Evolutionary conservation across 2,113 vertebrate species (phyloP), one percentile per base, ranked within the genome.

Genomic region (Agapornis roseicollis): DNA sequence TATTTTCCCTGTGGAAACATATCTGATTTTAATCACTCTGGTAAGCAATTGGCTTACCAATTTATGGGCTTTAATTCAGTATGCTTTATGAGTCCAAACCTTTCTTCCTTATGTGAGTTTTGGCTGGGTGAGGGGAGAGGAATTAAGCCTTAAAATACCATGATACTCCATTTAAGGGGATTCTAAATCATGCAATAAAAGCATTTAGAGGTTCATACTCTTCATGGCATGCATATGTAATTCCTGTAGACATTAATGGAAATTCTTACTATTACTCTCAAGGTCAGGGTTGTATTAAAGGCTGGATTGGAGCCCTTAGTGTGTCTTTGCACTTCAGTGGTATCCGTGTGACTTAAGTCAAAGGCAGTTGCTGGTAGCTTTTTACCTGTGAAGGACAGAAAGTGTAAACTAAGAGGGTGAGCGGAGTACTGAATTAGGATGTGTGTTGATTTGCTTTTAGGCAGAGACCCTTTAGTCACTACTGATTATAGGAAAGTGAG

Each of bases 161-260:
- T 49, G 76, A 49, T 92, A 37, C 56, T 50, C 19, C 7, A 7
- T 84, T 93, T 89, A 93, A 95, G 41, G 44, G 20, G 13, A 35
- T 81, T 79, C 69, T 96, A 93, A 96, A 94, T 96, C 90, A 88
- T 76, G 61, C 9, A 64, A 25, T 93, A 88, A 94, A 93, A 84
- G 69, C 82, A 86, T 83, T 93, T 94, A 92, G 56, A 91, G 47
- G 50, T 82, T 90, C 52, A 20, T 31, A 60, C 64, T 90, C 71
- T 93, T 88, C 76, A 60, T 78, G 39, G 29, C 47, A 76, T 56
- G 69, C 82, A 84, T 92, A 71, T 81, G 24, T 84, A 93, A 94
- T 71, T 96, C 76, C 61, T 85, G 68, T 8, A 95, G 88, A 89
- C 69, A 37, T 83, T 95, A 93, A 94, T 53, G 61, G 69, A 84